Evolutionary conservation across 2,888 invertebrate genomes (phyloP).

Genomic region (Chamaedrilus cognettii): DNA sequence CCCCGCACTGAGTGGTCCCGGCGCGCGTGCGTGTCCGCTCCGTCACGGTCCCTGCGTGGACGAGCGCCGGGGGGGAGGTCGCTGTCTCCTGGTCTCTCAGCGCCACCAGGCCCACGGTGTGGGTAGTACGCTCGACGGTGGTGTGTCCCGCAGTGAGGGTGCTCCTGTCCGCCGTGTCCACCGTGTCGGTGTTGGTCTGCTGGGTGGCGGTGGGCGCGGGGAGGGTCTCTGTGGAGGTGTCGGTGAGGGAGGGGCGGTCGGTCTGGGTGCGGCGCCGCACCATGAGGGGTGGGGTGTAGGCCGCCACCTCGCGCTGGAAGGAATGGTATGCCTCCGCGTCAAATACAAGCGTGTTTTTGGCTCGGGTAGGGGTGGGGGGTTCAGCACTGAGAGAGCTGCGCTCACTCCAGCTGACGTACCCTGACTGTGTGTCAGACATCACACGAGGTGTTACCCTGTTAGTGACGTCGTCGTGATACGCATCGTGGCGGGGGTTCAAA

Average conservation of each 20-base stretch:
- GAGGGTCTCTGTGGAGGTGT: conserved; percentile 7
- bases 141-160: conserved; percentile 1
- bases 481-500: no score
- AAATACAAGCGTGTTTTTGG: no score
- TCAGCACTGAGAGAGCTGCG: no score
- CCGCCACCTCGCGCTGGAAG: no score
- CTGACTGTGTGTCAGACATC: no score
- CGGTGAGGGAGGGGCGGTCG: background rate
- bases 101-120: conserved; percentile 1
- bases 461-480: no score
- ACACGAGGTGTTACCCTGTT: no score
- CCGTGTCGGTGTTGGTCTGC: conserved; percentile 3
- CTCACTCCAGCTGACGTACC: no score
- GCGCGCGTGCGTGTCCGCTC: background rate
- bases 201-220: conserved; percentile 8
- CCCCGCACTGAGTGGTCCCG: background rate
- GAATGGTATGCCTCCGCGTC: no score
- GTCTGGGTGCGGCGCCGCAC: conserved; percentile 1
- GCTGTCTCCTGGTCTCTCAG: conserved; percentile 11
- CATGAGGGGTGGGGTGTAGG: background rate
- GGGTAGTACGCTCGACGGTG: background rate
- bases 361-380: no score
- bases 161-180: conserved; percentile 7
- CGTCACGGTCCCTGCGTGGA: background rate
- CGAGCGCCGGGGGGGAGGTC: background rate